Evolutionary conservation across 2,888 invertebrate genomes (phyloP).

Genomic region (Abrostola tripartita): DNA sequence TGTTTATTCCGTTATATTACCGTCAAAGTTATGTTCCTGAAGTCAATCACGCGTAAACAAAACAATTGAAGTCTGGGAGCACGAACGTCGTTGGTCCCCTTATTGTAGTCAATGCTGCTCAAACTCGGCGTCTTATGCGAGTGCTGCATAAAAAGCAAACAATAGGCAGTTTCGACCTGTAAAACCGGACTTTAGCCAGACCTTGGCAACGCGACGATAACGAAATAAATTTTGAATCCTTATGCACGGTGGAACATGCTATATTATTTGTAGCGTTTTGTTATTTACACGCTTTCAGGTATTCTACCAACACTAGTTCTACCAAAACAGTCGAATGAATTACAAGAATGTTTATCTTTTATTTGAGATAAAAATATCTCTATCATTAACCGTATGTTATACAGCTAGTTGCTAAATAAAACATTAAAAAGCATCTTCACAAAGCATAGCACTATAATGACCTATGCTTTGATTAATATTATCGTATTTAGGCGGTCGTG

Average conservation of each 20-base stretch:
- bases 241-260: conserved; percentile 26
- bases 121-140: conserved; percentile 27
- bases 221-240: conserved; percentile 37
- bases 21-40: neutral
- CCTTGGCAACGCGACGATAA: conserved; percentile 23
- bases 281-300: conserved; percentile 35
- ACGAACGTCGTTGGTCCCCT: conserved; percentile 28
- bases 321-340: neutral
- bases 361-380: neutral
- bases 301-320: conserved; percentile 10
- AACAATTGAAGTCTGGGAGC: conserved; percentile 11
- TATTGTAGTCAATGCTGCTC: conserved; percentile 35
- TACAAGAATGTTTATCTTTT: neutral
- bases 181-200: conserved; percentile 52
- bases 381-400: neutral
- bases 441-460: conserved; percentile 10
- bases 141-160: conserved; percentile 51
- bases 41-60: conserved; percentile 23
- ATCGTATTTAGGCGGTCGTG: conserved; percentile 35
- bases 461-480: conserved; percentile 45
- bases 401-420: neutral
- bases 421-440: conserved; percentile 11
- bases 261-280: conserved; percentile 34
- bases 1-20: neutral
- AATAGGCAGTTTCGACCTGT: conserved; percentile 45